Evolutionary conservation across 2,797 vertebrate genomes (phyloP).

Genomic region (Apodemus agrarius): DNA sequence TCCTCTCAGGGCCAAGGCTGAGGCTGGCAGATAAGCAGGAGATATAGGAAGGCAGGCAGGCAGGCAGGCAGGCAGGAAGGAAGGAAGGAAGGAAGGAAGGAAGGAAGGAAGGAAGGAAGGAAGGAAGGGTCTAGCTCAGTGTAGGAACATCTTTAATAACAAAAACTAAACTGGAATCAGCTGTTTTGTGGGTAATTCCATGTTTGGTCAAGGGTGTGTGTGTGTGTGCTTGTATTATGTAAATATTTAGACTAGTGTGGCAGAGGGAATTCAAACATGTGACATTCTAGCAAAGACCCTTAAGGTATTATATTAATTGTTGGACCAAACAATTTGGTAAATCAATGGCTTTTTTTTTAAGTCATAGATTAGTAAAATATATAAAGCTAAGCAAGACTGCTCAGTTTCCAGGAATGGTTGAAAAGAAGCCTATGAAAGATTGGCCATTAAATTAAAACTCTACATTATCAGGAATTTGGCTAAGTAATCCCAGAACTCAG

Average conservation of each 20-base stretch:
- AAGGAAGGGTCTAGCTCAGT: neutral
- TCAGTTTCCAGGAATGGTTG: constrained; percentile 2
- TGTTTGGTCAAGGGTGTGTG: neutral
- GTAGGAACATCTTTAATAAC: neutral
- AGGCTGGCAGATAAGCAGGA: neutral
- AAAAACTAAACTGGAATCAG: neutral
- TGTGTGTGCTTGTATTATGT: neutral
- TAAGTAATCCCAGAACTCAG: neutral
- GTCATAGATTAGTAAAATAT: neutral
- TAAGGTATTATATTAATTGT: neutral
- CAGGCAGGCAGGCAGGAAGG: too few relatives aligned
- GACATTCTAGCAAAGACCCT: neutral
- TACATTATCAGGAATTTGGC: constrained; percentile 22
- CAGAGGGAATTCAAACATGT: neutral
- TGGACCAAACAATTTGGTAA: constrained; percentile 5
- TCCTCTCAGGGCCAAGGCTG: neutral
- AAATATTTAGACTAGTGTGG: neutral
- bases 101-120: too few relatives aligned
- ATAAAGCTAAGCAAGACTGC: neutral
- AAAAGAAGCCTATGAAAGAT: neutral
- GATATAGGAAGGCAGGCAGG: neutral
- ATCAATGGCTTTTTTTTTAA: neutral
- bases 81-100: neutral
- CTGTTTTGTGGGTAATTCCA: neutral
- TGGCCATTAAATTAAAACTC: constrained; percentile 46